Percentiles rank a stretch among this genome's conserved stretches.
Evolutionary conservation across 2,888 invertebrate species (phyloP).

Genomic region (Campoletis raptor): DNA sequence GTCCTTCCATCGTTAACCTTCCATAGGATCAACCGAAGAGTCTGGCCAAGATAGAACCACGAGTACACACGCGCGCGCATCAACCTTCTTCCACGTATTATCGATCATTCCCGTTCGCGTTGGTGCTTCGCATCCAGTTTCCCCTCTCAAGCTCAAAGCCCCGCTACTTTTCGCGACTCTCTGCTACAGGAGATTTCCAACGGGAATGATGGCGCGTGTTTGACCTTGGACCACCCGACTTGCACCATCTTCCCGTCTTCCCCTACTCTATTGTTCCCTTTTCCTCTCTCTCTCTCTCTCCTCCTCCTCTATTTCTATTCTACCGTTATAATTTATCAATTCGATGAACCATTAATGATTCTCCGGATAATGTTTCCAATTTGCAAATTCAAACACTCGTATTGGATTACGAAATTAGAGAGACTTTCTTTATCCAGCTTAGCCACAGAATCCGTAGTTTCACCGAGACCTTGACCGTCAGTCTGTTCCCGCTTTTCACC

Average conservation of each 20-base stretch:
- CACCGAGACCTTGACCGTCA: conserved; percentile 34
- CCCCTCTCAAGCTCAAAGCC: conserved; percentile 37
- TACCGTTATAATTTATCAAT: conserved; percentile 4
- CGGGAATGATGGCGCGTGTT: conserved; percentile 59
- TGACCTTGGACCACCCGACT: conserved; percentile 66
- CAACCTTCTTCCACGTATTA: conserved; percentile 56
- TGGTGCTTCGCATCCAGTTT: conserved; percentile 41
- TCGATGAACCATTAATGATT: neutral
- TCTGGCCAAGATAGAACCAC: conserved; percentile 13
- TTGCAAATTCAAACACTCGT: neutral
- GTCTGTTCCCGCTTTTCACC: neutral
- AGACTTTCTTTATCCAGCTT: neutral
- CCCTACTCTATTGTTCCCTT: neutral
- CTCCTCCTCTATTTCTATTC: neutral
- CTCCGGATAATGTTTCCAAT: neutral
- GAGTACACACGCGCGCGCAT: conserved; percentile 42
- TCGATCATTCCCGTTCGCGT: conserved; percentile 64
- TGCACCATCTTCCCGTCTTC: conserved; percentile 34
- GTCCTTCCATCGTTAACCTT: conserved; percentile 24
- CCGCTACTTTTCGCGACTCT: conserved; percentile 46
- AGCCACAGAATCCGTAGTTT: conserved; percentile 11
- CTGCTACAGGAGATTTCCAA: conserved; percentile 54
- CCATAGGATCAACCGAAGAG: conserved; percentile 31
- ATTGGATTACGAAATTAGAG: neutral
- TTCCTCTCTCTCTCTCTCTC: neutral